Conservation (phyloP, 2,888 invertebrate genomes). For the Himalopsyche japonica region DNA sequence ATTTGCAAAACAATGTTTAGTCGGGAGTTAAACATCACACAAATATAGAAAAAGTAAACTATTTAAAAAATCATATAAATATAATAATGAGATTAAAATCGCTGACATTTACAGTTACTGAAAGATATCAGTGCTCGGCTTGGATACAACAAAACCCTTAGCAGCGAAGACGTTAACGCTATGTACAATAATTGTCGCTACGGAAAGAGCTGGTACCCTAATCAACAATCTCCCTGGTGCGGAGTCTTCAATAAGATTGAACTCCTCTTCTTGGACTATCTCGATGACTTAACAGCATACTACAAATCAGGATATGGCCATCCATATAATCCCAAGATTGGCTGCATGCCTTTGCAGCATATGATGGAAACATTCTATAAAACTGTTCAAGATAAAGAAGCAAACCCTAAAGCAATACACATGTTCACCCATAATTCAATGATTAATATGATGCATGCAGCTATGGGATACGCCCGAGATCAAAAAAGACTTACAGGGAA, state of each 20-base stretch:
- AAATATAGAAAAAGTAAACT: too few species aligned
- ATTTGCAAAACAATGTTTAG: too few species aligned
- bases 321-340: constrained; percentile 65
- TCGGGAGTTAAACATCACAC: too few species aligned
- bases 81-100: too few species aligned
- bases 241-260: constrained; percentile 70
- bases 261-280: constrained; percentile 72
- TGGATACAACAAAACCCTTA: constrained; percentile 51
- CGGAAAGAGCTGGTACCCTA: constrained; percentile 71
- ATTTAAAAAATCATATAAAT: too few species aligned
- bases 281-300: constrained; percentile 74
- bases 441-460: constrained; percentile 64
- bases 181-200: constrained; percentile 80
- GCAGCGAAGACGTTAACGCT: constrained; percentile 56
- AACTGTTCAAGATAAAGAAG: constrained; percentile 42
- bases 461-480: constrained; percentile 69
- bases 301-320: constrained; percentile 69
- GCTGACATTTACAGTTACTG: constrained; percentile 47
- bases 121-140: constrained; percentile 57
- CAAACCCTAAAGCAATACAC: constrained; percentile 62
- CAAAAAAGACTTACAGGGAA: constrained; percentile 54
- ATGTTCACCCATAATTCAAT: constrained; percentile 73
- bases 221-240: constrained; percentile 73
- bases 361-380: constrained; percentile 62
- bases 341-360: constrained; percentile 69